Conservation (phyloP, 2,888 invertebrate genomes). For the Rhimphoctona megacephalus region DNA sequence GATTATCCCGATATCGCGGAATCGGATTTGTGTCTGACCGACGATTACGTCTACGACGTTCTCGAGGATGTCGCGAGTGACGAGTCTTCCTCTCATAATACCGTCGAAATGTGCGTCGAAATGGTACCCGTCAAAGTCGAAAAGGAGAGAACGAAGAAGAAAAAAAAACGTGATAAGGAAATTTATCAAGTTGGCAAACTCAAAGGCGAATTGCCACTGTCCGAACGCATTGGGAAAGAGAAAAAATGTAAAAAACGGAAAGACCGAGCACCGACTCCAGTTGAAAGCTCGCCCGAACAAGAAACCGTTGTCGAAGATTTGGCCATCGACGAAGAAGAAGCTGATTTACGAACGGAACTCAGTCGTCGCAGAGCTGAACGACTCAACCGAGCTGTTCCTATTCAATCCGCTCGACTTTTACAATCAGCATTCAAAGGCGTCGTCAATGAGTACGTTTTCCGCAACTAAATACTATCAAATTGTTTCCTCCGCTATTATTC, state of each 20-base stretch:
- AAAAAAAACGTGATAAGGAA: slow-evolving; percentile 85
- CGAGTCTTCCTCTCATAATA: slow-evolving; percentile 54
- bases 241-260: slow-evolving; percentile 80
- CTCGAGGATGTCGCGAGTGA: slow-evolving; percentile 68
- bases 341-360: slow-evolving; percentile 86
- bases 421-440: slow-evolving; percentile 86
- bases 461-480: not conserved
- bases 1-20: slow-evolving; percentile 58
- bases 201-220: slow-evolving; percentile 77
- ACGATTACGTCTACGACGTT: slow-evolving; percentile 71
- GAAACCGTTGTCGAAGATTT: slow-evolving; percentile 75
- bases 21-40: slow-evolving; percentile 67
- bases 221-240: slow-evolving; percentile 80
- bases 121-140: slow-evolving; percentile 76
- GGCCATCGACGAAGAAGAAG: slow-evolving; percentile 79
- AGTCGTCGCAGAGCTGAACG: slow-evolving; percentile 86
- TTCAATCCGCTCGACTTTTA: slow-evolving; percentile 85
- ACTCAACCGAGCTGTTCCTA: slow-evolving; percentile 83
- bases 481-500: not conserved
- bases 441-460: slow-evolving; percentile 84
- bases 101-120: slow-evolving; percentile 73
- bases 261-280: slow-evolving; percentile 55
- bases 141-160: slow-evolving; percentile 82
- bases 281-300: slow-evolving; percentile 73
- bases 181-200: slow-evolving; percentile 85